These are phyloP conservation scores for Heliconius aoede DNA, from an alignment of 2,888 invertebrate species.

Conservation along the genomic window DNA sequence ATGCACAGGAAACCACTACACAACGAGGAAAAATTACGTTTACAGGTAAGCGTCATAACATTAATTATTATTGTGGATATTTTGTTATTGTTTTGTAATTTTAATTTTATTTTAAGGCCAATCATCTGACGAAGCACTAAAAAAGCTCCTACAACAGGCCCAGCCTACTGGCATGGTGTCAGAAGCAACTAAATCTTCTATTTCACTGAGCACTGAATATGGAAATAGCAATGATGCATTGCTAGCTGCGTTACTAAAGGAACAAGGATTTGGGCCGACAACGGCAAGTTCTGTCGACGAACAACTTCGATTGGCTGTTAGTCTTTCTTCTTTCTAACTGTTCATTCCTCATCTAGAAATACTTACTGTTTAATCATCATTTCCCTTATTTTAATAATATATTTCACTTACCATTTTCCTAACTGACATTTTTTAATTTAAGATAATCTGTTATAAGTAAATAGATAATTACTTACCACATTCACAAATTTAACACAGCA, in stretches of 20 bases:
- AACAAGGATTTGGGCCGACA: constrained; percentile 89
- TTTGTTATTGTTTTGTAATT: constrained; percentile 4
- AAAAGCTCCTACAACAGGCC: constrained; percentile 70
- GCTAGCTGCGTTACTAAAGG: constrained; percentile 87
- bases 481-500: constrained; percentile 41
- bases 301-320: constrained; percentile 83
- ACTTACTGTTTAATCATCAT: not conserved
- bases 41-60: constrained; percentile 63
- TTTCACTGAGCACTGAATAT: constrained; percentile 79
- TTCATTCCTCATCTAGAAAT: not conserved
- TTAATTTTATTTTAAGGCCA: constrained; percentile 61
- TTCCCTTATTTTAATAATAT: not conserved
- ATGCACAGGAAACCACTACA: constrained; percentile 74
- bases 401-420: not conserved
- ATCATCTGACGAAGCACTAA: constrained; percentile 75
- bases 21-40: constrained; percentile 70
- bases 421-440: constrained; percentile 8
- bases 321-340: constrained; percentile 57
- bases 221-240: constrained; percentile 88
- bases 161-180: constrained; percentile 70
- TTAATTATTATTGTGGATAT: not conserved
- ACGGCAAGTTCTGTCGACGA: constrained; percentile 86
- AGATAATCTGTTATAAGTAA: not conserved
- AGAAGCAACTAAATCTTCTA: constrained; percentile 73
- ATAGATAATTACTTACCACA: not conserved